Base-by-base conservation (phyloP, 2,797 vertebrate species). In the Takifugu rubripes region DNA sequence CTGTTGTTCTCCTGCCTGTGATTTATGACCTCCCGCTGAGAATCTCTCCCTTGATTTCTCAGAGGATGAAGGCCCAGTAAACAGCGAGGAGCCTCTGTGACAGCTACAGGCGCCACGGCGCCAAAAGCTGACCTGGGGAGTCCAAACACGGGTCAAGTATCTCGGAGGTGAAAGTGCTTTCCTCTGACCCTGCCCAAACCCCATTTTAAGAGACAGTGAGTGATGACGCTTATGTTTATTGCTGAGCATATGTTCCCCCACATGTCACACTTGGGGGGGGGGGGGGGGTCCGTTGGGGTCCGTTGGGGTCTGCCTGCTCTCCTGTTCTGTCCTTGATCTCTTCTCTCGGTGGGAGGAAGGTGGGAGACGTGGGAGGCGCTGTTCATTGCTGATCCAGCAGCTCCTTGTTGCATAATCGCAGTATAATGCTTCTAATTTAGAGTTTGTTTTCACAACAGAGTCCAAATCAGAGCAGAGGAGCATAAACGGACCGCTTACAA, bases 1-100 rank as follows among this genome's bases (percentile, higher is more conserved):
- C 88, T 89, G 86, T 88, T 82, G 75, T 78, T 74, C 57, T 49
- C 83, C 81, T 68, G 14, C 10, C 57, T 66, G 58, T 81, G 81
- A 86, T 82, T 81, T 82, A 86, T 17, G 47, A 52, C 55, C 47
- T 45, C 49, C 54, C 40, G 9, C 52, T 61, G 58, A 62, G 45
- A 68, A 53, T 49, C 49, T 12, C 36, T 14, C 48, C 15, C 29
- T 56, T 45, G 31, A 14, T 12, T 16, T 2, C 36, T 36, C 56
- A 49, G 49, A 52, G 55, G 64, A 68, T 2, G 45, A 52, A 40
- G 36, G 36, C 36, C 36, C 36, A 3, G 36, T 3, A 40, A 40
- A 40, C 12, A 24, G 3, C 53, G 49, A 3, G 10, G 59, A 72
- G 77, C 52, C 78, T 66, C 63, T 25, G 11, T 16, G 56, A 77